Conservation (phyloP, 2,888 invertebrate genomes). For the Drosophila cyrtoloma region DNA sequence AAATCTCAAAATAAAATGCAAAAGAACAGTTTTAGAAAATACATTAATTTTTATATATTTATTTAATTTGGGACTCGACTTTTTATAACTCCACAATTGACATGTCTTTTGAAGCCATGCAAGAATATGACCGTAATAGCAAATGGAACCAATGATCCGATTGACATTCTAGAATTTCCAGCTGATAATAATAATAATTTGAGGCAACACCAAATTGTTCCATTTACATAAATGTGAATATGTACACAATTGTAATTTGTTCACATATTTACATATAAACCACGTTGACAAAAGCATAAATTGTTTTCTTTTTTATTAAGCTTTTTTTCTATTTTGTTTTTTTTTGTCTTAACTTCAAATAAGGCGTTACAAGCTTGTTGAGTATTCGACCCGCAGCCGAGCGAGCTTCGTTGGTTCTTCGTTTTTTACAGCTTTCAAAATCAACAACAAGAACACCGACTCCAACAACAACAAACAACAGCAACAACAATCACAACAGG, state of each 20-base stretch:
- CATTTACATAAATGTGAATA: neutral
- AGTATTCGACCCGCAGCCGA: conserved; percentile 1
- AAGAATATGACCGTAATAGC: neutral
- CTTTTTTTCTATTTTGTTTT: neutral
- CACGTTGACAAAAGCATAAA: neutral
- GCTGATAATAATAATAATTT: neutral
- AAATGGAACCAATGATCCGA: neutral
- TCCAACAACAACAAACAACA: conserved; percentile 55
- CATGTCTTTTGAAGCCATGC: neutral
- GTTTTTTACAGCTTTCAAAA: conserved; percentile 6
- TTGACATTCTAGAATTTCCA: neutral
- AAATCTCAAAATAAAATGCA: conserved; percentile 50
- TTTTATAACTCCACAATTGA: neutral
- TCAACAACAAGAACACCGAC: conserved; percentile 2
- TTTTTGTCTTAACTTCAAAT: neutral
- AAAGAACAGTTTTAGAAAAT: conserved; percentile 16
- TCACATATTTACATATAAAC: neutral
- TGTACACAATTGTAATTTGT: neutral
- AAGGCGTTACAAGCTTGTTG: neutral
- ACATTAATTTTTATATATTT: neutral
- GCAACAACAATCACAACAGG: conserved; percentile 8
- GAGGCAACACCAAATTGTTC: neutral
- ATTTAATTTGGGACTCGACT: neutral
- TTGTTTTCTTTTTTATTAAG: neutral
- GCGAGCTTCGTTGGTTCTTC: conserved; percentile 6